Evolutionary conservation across 2,113 vertebrate genomes (phyloP).

Genomic region (Eonycteris spelaea): DNA sequence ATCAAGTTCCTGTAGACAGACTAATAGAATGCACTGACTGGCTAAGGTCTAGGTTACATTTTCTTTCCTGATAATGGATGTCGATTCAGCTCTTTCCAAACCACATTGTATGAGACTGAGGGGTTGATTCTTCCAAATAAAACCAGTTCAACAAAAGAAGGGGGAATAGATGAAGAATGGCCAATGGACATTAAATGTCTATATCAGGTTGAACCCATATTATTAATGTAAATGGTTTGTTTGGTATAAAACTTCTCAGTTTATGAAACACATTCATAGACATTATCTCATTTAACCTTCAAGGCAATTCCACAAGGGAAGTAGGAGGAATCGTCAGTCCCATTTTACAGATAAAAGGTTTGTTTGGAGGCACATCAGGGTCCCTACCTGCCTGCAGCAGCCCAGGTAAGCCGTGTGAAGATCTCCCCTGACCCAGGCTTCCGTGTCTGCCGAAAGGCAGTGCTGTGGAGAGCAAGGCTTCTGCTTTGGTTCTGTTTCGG

Average conservation of each 20-base stretch:
- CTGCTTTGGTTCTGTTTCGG: slow-evolving; percentile 1
- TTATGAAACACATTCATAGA: neutral
- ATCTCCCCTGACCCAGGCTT: neutral
- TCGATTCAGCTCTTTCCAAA: neutral
- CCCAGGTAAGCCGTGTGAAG: neutral
- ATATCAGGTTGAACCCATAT: neutral
- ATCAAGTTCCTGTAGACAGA: neutral
- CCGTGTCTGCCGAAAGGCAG: neutral
- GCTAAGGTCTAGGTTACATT: neutral
- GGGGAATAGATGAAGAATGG: neutral
- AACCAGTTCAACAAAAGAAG: neutral
- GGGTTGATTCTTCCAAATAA: neutral
- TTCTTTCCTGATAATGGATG: neutral
- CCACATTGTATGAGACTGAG: neutral
- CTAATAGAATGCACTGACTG: neutral
- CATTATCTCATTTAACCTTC: neutral
- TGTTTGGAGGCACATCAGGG: neutral
- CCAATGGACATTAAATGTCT: neutral
- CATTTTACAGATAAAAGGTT: neutral
- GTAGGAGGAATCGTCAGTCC: neutral
- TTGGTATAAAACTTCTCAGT: neutral
- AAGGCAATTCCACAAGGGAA: neutral
- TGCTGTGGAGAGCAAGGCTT: neutral
- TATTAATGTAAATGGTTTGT: neutral
- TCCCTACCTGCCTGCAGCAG: neutral